Conservation (phyloP, 2,797 vertebrate genomes). For the Adelosebastes latens region DNA sequence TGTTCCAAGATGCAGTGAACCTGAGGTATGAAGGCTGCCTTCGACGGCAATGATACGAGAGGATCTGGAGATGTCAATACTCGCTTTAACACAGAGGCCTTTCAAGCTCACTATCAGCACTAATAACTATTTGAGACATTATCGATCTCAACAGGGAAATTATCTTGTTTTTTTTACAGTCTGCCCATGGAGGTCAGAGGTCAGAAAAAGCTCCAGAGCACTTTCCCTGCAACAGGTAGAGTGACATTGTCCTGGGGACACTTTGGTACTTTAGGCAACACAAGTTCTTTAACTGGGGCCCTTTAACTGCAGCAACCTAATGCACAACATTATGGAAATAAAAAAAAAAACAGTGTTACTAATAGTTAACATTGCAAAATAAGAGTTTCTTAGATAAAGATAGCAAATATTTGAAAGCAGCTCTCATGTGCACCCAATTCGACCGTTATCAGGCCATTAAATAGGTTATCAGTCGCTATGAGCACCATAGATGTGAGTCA, state of each 20-base stretch:
- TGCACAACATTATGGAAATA: neutral
- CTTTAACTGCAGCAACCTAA: neutral
- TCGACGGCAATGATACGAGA: constrained; percentile 1
- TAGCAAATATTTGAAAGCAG: neutral
- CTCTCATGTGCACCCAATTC: neutral
- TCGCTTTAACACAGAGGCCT: neutral
- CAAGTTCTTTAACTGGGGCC: neutral
- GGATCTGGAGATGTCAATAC: neutral
- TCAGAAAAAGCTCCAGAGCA: neutral
- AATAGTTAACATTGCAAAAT: neutral
- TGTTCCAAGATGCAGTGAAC: constrained; percentile 27
- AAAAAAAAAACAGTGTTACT: neutral
- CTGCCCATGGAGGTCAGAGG: constrained; percentile 18
- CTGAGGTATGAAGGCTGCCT: constrained; percentile 19
- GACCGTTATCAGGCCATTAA: too few species aligned
- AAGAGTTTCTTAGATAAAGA: neutral
- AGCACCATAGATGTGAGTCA: too few species aligned
- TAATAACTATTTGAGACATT: constrained; percentile 28
- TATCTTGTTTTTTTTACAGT: neutral
- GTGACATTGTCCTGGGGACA: neutral
- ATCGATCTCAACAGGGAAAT: constrained; percentile 12
- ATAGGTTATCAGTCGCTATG: too few species aligned
- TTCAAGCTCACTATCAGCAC: neutral
- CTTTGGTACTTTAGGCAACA: neutral
- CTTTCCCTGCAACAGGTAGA: neutral